A percentile compares a stretch with the other conserved stretches of the same genome.
phyloP scores from a whole-genome alignment of 2,113 vertebrate species.

The Phodopus roborovskii region DNA sequence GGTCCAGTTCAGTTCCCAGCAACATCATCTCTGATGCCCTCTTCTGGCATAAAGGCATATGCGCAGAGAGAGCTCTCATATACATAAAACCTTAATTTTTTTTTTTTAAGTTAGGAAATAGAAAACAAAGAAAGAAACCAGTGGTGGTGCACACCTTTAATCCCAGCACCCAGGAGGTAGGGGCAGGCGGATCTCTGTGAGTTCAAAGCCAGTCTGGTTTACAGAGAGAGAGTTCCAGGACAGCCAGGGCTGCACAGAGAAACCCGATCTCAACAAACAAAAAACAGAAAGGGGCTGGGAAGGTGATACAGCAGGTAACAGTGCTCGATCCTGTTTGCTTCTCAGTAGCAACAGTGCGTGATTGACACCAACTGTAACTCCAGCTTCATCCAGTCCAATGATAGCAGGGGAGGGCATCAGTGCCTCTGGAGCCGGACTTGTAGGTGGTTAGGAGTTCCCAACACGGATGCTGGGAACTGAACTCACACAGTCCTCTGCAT shows the following conservation, averaged over 20 bases:
- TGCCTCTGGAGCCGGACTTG: no score
- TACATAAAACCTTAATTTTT: no score
- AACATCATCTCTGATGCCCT: background rate
- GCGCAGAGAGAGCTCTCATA: background rate
- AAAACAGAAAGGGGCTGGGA: background rate
- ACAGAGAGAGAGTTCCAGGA: no score
- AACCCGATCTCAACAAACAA: no score
- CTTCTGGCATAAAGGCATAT: background rate
- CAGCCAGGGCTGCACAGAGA: no score
- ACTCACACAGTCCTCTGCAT: background rate
- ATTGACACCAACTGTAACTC: no score
- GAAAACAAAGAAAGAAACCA: background rate
- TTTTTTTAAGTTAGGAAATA: background rate
- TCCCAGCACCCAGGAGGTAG: no score
- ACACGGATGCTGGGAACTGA: background rate
- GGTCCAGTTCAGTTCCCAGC: background rate
- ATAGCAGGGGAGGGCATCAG: no score
- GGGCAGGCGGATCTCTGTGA: no score
- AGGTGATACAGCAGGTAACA: background rate
- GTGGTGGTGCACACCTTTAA: no score
- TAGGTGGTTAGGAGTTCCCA: background rate
- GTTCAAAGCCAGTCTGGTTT: no score
- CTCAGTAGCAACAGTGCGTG: background rate
- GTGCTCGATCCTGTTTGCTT: background rate
- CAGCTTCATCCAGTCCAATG: background rate